Percentiles rank a stretch among this genome's conserved stretches.
Conservation (phyloP, 2,797 vertebrate genomes). For the Simalia tracyae region DNA sequence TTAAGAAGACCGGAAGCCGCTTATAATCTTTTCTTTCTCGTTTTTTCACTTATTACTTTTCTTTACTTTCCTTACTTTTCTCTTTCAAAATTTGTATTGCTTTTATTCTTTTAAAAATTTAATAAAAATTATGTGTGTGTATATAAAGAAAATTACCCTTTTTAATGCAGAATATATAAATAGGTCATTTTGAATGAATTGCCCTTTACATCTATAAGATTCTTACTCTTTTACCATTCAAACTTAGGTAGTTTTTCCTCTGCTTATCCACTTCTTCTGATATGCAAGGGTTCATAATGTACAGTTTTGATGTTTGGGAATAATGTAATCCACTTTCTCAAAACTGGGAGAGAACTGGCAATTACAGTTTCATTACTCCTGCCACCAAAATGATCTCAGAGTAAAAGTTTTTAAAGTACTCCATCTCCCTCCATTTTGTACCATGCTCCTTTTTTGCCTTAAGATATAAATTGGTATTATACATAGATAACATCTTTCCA, state of each 20-base stretch:
- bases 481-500: not conserved
- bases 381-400: constrained; percentile 26
- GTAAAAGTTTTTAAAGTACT: not conserved
- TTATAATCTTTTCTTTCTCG: no score
- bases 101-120: no score
- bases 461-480: constrained; percentile 26
- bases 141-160: not conserved
- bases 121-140: no score
- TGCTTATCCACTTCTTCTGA: not conserved
- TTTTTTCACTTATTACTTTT: no score
- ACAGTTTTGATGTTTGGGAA: not conserved
- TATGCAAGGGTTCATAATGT: not conserved
- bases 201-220: not conserved
- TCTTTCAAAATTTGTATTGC: no score
- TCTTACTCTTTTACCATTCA: not conserved
- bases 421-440: constrained; percentile 17
- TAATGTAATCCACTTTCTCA: not conserved
- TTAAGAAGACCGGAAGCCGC: not conserved
- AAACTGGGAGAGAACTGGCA: not conserved
- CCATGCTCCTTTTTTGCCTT: constrained; percentile 41
- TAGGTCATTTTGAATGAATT: not conserved
- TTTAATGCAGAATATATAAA: not conserved
- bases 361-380: not conserved
- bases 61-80: no score
- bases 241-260: not conserved